Conservation (phyloP, 2,797 vertebrate genomes). For the Anisognathus igniventris region DNA sequence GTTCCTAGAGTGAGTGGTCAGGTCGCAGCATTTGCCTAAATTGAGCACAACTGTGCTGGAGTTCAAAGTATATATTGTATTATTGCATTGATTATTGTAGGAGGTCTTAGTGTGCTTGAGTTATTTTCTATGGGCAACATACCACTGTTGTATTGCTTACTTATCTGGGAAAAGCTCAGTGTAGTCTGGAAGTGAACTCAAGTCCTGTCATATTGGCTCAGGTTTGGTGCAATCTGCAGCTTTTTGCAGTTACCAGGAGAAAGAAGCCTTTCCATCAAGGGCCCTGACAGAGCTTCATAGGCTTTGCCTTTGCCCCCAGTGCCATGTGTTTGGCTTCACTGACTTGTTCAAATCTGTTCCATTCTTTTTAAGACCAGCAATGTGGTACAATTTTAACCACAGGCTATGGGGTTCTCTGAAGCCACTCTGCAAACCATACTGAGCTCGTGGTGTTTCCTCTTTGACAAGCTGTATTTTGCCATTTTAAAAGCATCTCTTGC, state of each 20-base stretch:
- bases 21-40: neutral
- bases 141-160: neutral
- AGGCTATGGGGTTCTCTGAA: neutral
- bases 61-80: neutral
- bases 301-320: neutral
- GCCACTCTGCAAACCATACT: neutral
- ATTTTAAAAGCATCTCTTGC: neutral
- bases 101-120: neutral
- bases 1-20: constrained; percentile 90
- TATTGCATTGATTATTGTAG: neutral
- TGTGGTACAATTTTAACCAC: neutral
- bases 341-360: neutral
- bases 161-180: neutral
- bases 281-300: neutral
- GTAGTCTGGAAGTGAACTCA: neutral
- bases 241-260: neutral
- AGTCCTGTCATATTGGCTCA: rapidly evolving
- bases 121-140: neutral
- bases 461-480: neutral
- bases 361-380: neutral
- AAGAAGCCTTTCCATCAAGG: neutral
- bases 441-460: neutral
- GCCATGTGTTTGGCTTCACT: neutral
- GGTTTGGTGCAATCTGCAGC: neutral
- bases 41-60: neutral